Evolutionary conservation across 2,797 vertebrate genomes (phyloP).

Genomic region (Hemitrygon akajei): DNA sequence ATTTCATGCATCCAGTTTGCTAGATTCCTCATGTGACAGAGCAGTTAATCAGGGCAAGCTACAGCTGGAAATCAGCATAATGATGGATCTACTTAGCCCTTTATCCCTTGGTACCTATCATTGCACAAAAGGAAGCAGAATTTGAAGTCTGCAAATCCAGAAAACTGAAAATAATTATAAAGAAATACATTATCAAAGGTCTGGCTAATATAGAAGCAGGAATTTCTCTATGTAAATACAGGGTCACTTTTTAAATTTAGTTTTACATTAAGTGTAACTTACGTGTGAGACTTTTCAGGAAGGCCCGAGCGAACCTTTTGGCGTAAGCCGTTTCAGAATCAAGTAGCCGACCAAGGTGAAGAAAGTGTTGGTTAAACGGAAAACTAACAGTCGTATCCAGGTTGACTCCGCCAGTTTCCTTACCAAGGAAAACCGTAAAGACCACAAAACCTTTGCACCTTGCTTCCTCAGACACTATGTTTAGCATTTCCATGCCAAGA

Average conservation of each 20-base stretch:
- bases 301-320: conserved; percentile 62
- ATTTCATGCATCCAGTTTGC: too few species aligned
- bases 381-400: conserved; percentile 59
- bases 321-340: conserved; percentile 56
- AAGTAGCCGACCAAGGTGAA: conserved; percentile 54
- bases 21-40: too few species aligned
- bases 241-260: neutral
- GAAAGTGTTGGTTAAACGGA: conserved; percentile 67
- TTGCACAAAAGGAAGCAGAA: neutral
- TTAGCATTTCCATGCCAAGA: conserved; percentile 59
- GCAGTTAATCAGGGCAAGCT: neutral
- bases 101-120: neutral
- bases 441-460: conserved; percentile 71
- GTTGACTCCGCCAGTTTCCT: conserved; percentile 50
- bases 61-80: neutral
- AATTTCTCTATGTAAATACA: neutral
- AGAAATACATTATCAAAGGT: too few species aligned
- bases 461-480: conserved; percentile 56
- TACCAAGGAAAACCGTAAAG: conserved; percentile 66
- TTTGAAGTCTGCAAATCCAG: neutral
- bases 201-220: neutral
- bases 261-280: conserved; percentile 47
- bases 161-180: neutral
- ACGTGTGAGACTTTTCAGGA: conserved; percentile 69
- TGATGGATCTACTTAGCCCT: neutral